A percentile compares a stretch with the other conserved stretches of the same genome.
phyloP scores from a whole-genome alignment of 2,888 invertebrate genomes.

The Coleophora flavipennella region DNA sequence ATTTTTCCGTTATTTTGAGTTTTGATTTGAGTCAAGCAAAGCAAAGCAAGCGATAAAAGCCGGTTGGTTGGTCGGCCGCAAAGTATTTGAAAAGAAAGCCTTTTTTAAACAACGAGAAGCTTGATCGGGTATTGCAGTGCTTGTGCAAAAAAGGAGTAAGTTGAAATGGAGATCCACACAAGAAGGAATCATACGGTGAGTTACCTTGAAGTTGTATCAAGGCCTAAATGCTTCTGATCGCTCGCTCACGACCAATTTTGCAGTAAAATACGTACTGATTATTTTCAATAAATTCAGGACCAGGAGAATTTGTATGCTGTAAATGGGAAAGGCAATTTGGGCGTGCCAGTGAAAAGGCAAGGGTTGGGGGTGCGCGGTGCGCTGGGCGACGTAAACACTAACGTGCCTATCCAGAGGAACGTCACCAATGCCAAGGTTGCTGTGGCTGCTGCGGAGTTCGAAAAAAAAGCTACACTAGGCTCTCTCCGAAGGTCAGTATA shows the following conservation, averaged over 20 bases:
- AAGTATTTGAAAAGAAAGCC: background rate
- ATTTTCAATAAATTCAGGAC: slow-evolving; percentile 37
- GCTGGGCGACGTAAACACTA: slow-evolving; percentile 55
- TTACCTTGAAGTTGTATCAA: background rate
- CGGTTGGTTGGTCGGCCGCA: background rate
- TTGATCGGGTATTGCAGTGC: too few relatives aligned
- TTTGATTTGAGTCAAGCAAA: too few relatives aligned
- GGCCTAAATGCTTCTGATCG: too few relatives aligned
- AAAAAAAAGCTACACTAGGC: slow-evolving; percentile 43
- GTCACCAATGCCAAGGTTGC: slow-evolving; percentile 42
- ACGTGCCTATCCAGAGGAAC: slow-evolving; percentile 46
- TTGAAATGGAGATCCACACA: slow-evolving; percentile 42
- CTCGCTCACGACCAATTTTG: too few relatives aligned
- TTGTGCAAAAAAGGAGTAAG: background rate
- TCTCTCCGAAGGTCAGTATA: slow-evolving; percentile 31
- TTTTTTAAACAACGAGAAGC: too few relatives aligned
- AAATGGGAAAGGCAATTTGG: slow-evolving; percentile 39
- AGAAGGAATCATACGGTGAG: slow-evolving; percentile 48
- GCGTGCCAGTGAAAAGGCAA: slow-evolving; percentile 37
- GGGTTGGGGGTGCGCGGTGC: slow-evolving; percentile 48
- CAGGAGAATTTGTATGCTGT: slow-evolving; percentile 49
- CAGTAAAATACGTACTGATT: too few relatives aligned
- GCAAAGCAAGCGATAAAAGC: background rate
- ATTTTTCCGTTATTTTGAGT: slow-evolving; percentile 6
- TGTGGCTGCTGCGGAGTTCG: slow-evolving; percentile 43